phyloP scores from a whole-genome alignment of 2,113 vertebrate genomes.

The Tapirus terrestris region DNA sequence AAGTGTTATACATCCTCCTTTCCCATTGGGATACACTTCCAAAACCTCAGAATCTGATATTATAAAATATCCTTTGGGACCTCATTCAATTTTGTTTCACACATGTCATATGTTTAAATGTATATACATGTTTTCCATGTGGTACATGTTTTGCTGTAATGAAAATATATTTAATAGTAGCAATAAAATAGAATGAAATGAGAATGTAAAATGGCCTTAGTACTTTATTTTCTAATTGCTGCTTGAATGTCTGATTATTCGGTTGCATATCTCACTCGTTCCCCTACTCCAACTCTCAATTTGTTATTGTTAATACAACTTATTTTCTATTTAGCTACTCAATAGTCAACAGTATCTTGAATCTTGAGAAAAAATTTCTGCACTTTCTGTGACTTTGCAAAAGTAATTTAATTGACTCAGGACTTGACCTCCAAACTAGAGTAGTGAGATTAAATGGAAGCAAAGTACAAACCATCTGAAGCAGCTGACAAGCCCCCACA shows the following conservation, averaged over 20 bases:
- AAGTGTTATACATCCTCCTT: neutral
- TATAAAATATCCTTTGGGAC: neutral
- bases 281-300: neutral
- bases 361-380: slow-evolving; percentile 47
- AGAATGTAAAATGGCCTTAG: neutral
- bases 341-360: slow-evolving; percentile 9
- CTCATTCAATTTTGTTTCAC: neutral
- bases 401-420: slow-evolving; percentile 76
- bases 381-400: slow-evolving; percentile 50
- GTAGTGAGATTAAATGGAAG: slow-evolving; percentile 21
- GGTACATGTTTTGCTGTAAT: neutral
- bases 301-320: neutral
- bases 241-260: neutral
- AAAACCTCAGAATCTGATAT: neutral
- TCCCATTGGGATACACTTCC: neutral
- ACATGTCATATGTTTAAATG: neutral
- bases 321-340: neutral
- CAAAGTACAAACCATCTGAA: neutral
- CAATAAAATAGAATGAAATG: neutral
- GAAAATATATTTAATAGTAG: neutral
- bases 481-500: neutral
- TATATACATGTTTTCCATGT: neutral
- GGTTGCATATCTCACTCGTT: neutral
- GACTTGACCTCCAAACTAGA: slow-evolving; percentile 57
- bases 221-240: neutral